Base-by-base conservation (phyloP, 2,113 vertebrate genomes). In the Panthera uncia region DNA sequence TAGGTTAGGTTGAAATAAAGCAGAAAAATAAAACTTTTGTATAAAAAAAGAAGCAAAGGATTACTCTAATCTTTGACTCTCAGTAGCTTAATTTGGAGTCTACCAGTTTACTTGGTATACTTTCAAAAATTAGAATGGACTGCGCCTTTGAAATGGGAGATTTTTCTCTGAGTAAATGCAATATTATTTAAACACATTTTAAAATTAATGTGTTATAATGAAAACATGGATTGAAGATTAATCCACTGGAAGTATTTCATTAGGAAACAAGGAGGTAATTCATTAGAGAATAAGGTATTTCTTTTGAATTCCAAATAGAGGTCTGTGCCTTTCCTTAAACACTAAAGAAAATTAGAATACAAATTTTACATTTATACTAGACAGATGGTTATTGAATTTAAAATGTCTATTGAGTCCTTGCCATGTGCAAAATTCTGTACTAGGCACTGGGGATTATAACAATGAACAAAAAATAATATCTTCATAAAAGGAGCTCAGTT, bases 331-430 rank as follows among this genome's bases (percentile, higher is more conserved):
- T 95, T 93, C 33, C 14, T 94, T 85, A 88, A 97, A 65, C 3
- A 83, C 31, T 45, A 94, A 96, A 81, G 82, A 79, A 89, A 96
- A 94, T 96, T 55, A 61, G 4, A 85, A 86, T 91, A 63, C 29
- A 95, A 81, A 73, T 86, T 89, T 97, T 95, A 73, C 13, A 87
- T 76, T 96, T 50, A 89, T 90, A 25, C 10, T 74, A 95, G 31
- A 89, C 65, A 97, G 71, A 95, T 96, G 71, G 21, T 41, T 97
- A 83, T 94, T 92, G 93, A 92, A 83, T 92, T 82, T 29, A 85
- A 95, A 79, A 91, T 68, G 7, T 74, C 74, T 90, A 29, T 84
- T 80, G 74, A 63, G 52, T 94, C n/a, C 21, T 87, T 92, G 45
- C 82, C 91, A 81, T 36, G 19, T 95, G 18, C 52, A 85, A 95